A percentile compares a stretch with the other conserved stretches of the same genome.
These are phyloP conservation scores for Lacanobia wlatinum DNA, from an alignment of 2,888 invertebrate genomes.

Conservation along the genomic window DNA sequence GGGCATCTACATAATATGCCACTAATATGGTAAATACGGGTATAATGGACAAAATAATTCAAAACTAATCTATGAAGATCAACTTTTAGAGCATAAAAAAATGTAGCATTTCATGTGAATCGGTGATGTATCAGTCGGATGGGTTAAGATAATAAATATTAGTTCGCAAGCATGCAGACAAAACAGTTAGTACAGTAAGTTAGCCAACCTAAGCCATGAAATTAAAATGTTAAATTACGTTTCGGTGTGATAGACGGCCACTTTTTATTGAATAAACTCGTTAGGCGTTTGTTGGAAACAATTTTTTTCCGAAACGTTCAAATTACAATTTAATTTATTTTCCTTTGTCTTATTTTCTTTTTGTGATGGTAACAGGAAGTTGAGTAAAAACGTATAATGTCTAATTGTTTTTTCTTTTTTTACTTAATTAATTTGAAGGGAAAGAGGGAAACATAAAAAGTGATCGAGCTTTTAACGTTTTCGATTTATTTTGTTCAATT, in stretches of 20 bases:
- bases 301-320: conserved; percentile 62
- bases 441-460: conserved; percentile 24
- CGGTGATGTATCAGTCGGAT: too few relatives aligned
- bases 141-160: too few relatives aligned
- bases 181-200: background rate
- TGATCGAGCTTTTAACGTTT: conserved; percentile 35
- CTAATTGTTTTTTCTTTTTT: conserved; percentile 63
- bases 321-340: conserved; percentile 70
- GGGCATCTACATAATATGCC: too few relatives aligned
- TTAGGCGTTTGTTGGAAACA: conserved; percentile 67
- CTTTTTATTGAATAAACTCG: conserved; percentile 69
- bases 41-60: too few relatives aligned
- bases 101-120: too few relatives aligned
- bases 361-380: conserved; percentile 59
- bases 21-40: too few relatives aligned
- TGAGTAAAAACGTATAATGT: conserved; percentile 60
- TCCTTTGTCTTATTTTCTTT: conserved; percentile 63
- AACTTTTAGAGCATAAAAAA: too few relatives aligned
- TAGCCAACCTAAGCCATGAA: background rate
- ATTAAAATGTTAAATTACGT: conserved; percentile 37
- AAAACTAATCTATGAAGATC: too few relatives aligned
- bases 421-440: conserved; percentile 56
- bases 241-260: conserved; percentile 55
- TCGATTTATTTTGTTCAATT: conserved; percentile 26
- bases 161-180: background rate